Evolutionary conservation across 2,797 vertebrate species (phyloP).

Genomic region (Glossophaga mutica): DNA sequence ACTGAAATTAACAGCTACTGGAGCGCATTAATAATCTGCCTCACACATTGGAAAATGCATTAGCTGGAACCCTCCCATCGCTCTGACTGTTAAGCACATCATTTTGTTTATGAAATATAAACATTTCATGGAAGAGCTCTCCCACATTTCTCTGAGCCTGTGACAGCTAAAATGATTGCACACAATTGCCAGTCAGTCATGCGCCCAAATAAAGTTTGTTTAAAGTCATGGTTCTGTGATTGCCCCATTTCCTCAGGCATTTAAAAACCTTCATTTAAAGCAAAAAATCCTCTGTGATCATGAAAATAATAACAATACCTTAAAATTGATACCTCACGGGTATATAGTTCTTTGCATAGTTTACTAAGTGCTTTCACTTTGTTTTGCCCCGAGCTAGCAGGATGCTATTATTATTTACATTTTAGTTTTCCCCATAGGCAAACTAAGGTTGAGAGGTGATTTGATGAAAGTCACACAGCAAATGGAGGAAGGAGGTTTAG

Average conservation of each 20-base stretch:
- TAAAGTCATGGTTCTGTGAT: constrained; percentile 86
- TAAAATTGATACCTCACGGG: constrained; percentile 41
- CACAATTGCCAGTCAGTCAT: constrained; percentile 87
- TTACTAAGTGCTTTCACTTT: constrained; percentile 21
- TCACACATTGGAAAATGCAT: constrained; percentile 93
- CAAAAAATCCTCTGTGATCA: constrained; percentile 70
- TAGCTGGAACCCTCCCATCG: constrained; percentile 93
- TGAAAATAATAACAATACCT: constrained; percentile 68
- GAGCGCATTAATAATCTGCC: constrained; percentile 98
- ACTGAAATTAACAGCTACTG: constrained; percentile 99
- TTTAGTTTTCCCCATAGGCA: not conserved
- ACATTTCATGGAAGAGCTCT: constrained; percentile 92
- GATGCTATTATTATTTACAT: not conserved
- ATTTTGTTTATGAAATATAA: constrained; percentile 99
- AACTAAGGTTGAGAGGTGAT: constrained; percentile 10
- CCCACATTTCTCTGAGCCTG: constrained; percentile 83
- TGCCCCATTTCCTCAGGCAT: constrained; percentile 85
- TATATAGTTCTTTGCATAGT: constrained; percentile 32
- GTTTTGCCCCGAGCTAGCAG: not conserved
- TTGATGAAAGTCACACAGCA: constrained; percentile 31
- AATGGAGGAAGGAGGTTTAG: not conserved
- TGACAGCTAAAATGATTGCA: constrained; percentile 93
- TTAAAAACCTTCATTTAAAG: constrained; percentile 76
- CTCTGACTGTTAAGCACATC: constrained; percentile 95
- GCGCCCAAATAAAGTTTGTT: constrained; percentile 89